A percentile compares a stretch with the other conserved stretches of the same genome.
These are phyloP conservation scores for Doryteuthis pealeii DNA, from an alignment of 1,140 invertebrate species.

Conservation along the genomic window DNA sequence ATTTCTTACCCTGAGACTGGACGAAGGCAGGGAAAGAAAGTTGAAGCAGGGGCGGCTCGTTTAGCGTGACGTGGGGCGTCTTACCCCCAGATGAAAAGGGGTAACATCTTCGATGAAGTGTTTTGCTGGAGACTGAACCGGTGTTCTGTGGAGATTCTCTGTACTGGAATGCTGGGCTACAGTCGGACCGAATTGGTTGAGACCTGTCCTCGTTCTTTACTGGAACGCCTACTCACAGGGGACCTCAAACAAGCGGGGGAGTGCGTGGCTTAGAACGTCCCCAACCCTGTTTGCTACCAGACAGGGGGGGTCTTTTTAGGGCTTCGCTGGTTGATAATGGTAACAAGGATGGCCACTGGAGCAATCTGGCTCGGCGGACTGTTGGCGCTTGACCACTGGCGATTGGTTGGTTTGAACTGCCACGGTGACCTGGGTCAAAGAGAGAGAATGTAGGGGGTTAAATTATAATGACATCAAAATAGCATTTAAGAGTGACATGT, in stretches of 20 bases:
- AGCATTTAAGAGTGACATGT: no score
- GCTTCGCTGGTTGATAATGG: background rate
- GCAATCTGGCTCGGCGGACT: background rate
- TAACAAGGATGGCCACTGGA: background rate
- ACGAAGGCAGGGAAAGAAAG: background rate
- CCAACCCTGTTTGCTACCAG: background rate
- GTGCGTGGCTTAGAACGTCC: background rate
- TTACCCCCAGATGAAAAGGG: background rate
- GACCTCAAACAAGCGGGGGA: background rate
- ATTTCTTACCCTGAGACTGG: conserved; percentile 8
- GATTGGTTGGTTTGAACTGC: background rate
- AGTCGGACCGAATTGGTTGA: background rate
- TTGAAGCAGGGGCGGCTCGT: background rate
- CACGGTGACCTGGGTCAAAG: background rate
- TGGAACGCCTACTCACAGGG: background rate
- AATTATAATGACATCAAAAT: no score
- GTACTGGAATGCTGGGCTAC: background rate
- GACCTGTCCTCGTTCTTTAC: background rate
- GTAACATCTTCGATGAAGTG: background rate
- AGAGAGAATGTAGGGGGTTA: no score
- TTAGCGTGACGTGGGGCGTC: background rate
- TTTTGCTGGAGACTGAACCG: background rate
- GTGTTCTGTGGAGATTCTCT: background rate
- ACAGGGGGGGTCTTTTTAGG: background rate
- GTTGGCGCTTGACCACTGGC: background rate